Evolutionary conservation across 2,113 vertebrate species (phyloP).

Genomic region (Ciconia stormi): DNA sequence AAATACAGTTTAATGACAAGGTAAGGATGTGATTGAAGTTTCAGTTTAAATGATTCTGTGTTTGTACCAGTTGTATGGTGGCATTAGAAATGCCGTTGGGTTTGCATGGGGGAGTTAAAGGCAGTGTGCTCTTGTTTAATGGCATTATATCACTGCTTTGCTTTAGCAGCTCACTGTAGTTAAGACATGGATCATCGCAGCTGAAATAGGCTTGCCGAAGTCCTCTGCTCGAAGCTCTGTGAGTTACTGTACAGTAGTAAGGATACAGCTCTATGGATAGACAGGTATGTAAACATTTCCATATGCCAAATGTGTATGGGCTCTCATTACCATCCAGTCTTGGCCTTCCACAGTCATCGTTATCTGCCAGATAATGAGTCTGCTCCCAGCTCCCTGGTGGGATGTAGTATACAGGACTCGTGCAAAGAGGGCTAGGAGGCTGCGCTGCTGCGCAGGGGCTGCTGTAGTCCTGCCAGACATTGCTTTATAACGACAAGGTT

Average conservation of each 20-base stretch:
- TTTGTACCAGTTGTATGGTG: neutral
- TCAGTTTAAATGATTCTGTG: neutral
- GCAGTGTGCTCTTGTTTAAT: neutral
- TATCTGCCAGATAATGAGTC: neutral
- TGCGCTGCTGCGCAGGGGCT: neutral
- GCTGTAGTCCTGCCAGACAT: neutral
- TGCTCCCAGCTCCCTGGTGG: neutral
- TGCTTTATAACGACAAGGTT: neutral
- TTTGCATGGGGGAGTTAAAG: neutral
- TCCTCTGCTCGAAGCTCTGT: neutral
- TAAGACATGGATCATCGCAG: neutral
- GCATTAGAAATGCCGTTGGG: neutral
- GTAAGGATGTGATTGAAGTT: neutral
- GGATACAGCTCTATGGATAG: neutral
- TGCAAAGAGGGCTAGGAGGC: neutral
- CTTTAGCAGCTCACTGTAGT: neutral
- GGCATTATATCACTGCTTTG: neutral
- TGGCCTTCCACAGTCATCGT: neutral
- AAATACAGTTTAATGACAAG: neutral
- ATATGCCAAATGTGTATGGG: neutral
- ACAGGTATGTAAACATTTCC: neutral
- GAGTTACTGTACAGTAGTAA: neutral
- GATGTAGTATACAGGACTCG: fast-evolving
- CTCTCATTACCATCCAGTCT: neutral
- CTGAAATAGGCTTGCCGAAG: neutral